These are phyloP conservation scores for Corythornis cristatus DNA, from an alignment of 2,113 vertebrate species.

Conservation along the genomic window DNA sequence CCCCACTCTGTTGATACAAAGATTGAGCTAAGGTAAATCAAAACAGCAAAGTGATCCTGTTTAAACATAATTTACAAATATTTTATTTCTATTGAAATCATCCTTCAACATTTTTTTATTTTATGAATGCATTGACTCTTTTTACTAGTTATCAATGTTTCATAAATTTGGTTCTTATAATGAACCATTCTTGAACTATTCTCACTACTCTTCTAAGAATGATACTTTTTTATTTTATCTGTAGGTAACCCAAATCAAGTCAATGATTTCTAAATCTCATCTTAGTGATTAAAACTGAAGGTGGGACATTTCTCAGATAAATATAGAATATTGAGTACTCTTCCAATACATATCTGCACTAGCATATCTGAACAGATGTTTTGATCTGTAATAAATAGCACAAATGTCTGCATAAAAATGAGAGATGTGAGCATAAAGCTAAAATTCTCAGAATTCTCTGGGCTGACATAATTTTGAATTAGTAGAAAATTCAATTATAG, in stretches of 20 bases:
- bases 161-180: not conserved
- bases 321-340: not conserved
- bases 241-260: not conserved
- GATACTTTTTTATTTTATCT: not conserved
- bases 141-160: not conserved
- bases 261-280: not conserved
- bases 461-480: not conserved
- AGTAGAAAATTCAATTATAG: not conserved
- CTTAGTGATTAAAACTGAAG: not conserved
- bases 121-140: not conserved
- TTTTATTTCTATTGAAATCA: not conserved
- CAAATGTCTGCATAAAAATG: not conserved
- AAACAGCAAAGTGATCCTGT: not conserved
- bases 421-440: not conserved
- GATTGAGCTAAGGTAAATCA: not conserved
- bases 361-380: not conserved
- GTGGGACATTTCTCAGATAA: not conserved
- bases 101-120: not conserved
- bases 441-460: not conserved
- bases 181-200: not conserved
- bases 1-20: not conserved
- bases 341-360: not conserved
- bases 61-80: constrained; percentile 21
- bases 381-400: not conserved
- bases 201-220: not conserved